Evolutionary conservation across 2,888 invertebrate genomes (phyloP).

Genomic region (Hirtodrosophila trivittata): DNA sequence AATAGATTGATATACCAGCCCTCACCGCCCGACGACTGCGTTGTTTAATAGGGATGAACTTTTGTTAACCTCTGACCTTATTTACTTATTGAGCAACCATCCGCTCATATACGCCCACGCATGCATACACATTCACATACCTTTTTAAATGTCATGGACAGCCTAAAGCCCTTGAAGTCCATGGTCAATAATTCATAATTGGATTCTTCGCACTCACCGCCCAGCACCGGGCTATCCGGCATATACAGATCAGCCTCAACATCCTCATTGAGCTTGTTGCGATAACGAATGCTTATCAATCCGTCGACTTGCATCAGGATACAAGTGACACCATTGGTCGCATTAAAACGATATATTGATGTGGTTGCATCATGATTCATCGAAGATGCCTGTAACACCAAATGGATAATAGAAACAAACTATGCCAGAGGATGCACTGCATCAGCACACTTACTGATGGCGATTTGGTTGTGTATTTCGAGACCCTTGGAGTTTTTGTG

Average conservation of each 20-base stretch:
- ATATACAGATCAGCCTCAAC: conserved; percentile 89
- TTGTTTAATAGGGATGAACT: conserved; percentile 1
- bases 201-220: conserved; percentile 90
- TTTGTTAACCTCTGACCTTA: conserved; percentile 38
- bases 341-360: conserved; percentile 88
- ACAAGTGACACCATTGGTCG: conserved; percentile 90
- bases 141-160: conserved; percentile 92
- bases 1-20: conserved; percentile 94
- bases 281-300: conserved; percentile 88
- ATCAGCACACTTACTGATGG: conserved; percentile 81
- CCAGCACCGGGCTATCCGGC: conserved; percentile 89
- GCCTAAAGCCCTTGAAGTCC: conserved; percentile 90
- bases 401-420: background rate
- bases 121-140: conserved; percentile 83
- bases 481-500: conserved; percentile 87
- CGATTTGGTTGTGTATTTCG: conserved; percentile 87
- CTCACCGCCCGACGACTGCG: conserved; percentile 94
- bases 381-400: conserved; percentile 74
- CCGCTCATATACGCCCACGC: too few species aligned
- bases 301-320: conserved; percentile 90
- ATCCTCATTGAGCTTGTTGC: conserved; percentile 87
- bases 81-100: background rate
- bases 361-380: conserved; percentile 84
- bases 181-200: conserved; percentile 89
- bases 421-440: too few species aligned